phyloP scores from a whole-genome alignment of 2,113 vertebrate species.

The Chinchilla lanigera region DNA sequence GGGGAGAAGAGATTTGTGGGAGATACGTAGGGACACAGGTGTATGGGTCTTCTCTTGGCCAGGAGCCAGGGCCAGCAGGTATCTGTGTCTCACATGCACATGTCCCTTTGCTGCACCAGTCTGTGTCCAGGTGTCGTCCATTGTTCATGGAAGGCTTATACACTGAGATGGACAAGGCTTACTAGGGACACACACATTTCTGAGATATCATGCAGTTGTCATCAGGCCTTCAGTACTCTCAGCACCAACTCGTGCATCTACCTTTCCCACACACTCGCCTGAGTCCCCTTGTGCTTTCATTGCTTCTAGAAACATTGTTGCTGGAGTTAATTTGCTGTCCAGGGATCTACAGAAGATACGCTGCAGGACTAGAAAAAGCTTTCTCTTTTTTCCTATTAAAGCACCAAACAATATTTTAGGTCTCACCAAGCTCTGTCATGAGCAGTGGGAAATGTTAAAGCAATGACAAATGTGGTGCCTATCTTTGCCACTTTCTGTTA shows the following conservation, averaged over 20 bases:
- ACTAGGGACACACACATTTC: background rate
- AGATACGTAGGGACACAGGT: background rate
- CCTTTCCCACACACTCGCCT: background rate
- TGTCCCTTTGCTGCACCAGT: too few relatives aligned
- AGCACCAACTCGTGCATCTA: background rate
- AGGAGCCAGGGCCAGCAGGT: background rate
- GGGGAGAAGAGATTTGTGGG: background rate
- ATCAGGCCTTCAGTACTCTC: accelerated
- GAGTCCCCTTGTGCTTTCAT: background rate
- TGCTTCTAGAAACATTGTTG: background rate
- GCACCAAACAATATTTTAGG: background rate
- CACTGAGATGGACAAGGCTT: background rate
- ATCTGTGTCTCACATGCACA: background rate
- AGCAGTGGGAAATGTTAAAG: background rate
- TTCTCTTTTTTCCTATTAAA: too few relatives aligned
- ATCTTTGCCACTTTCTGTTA: background rate
- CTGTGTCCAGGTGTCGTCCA: background rate
- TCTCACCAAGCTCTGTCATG: background rate
- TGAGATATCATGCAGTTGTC: background rate
- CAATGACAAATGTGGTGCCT: background rate
- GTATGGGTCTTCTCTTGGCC: background rate
- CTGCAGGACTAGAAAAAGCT: background rate
- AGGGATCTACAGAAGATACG: background rate
- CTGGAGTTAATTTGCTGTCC: background rate
- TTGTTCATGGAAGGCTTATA: background rate